Conservation (phyloP, 2,888 invertebrate species). For the Empis stercorea region DNA sequence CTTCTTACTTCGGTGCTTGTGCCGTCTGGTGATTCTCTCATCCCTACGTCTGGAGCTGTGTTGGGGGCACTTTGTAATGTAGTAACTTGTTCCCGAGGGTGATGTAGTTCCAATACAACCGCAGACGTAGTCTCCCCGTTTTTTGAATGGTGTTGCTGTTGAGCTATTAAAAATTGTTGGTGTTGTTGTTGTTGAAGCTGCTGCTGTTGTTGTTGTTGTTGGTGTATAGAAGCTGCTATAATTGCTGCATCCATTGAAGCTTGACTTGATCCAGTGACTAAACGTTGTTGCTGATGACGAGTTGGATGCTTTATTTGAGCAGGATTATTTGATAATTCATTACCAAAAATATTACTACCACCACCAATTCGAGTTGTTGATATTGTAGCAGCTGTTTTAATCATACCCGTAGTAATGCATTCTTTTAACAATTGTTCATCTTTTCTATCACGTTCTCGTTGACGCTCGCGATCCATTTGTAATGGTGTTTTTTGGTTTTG, state of each 20-base stretch:
- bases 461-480: conserved; percentile 19
- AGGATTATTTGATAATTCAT: neutral
- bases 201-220: conserved; percentile 6
- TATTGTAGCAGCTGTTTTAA: conserved; percentile 17
- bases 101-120: conserved; percentile 39
- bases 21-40: conserved; percentile 30
- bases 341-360: neutral
- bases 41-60: conserved; percentile 41
- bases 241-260: conserved; percentile 6
- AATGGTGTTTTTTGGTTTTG: conserved; percentile 17
- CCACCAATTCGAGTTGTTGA: conserved; percentile 1
- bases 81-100: conserved; percentile 29
- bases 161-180: conserved; percentile 5
- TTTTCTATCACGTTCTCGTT: conserved; percentile 30
- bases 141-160: conserved; percentile 41
- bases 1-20: conserved; percentile 11
- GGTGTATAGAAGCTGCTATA: conserved; percentile 6
- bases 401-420: conserved; percentile 36
- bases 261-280: conserved; percentile 10
- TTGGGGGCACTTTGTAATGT: conserved; percentile 34
- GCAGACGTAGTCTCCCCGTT: conserved; percentile 65
- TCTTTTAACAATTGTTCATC: conserved; percentile 35
- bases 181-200: conserved; percentile 4
- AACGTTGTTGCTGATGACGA: conserved; percentile 7
- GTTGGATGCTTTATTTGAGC: conserved; percentile 9